Conservation (phyloP, 2,888 invertebrate genomes). For the Cataglyphis livida region DNA sequence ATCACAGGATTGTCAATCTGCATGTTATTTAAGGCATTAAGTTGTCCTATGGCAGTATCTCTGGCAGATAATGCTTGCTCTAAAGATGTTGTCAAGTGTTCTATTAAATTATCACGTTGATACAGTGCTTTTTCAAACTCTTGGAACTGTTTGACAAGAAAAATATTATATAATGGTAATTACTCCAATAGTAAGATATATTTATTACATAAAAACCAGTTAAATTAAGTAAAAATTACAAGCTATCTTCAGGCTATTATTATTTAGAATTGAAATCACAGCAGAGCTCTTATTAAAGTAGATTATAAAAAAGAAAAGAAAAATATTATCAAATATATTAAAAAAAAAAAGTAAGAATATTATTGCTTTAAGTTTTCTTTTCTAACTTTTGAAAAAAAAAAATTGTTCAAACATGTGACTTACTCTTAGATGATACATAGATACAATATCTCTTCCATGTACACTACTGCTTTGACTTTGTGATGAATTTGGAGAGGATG, state of each 20-base stretch:
- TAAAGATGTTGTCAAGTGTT: conserved; percentile 90
- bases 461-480: conserved; percentile 88
- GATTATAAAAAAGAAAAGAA: not conserved
- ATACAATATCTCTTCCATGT: conserved; percentile 90
- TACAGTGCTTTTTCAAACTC: conserved; percentile 91
- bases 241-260: not conserved
- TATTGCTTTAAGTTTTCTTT: not conserved
- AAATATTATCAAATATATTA: not conserved
- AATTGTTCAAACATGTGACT: conserved; percentile 64
- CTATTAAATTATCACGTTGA: conserved; percentile 90
- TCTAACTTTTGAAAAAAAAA: not conserved
- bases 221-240: not conserved
- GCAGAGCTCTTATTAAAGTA: not conserved
- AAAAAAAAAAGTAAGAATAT: conserved; percentile 1
- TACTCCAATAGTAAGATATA: not conserved
- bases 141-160: conserved; percentile 85
- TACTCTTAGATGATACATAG: conserved; percentile 90
- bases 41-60: conserved; percentile 88
- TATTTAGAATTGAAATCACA: not conserved
- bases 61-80: conserved; percentile 89
- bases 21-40: conserved; percentile 87
- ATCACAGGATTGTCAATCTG: conserved; percentile 86
- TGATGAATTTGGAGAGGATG: conserved; percentile 86
- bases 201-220: not conserved
- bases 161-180: not conserved